Conservation (phyloP, 2,797 vertebrate species). For the Myotis vivesi region DNA sequence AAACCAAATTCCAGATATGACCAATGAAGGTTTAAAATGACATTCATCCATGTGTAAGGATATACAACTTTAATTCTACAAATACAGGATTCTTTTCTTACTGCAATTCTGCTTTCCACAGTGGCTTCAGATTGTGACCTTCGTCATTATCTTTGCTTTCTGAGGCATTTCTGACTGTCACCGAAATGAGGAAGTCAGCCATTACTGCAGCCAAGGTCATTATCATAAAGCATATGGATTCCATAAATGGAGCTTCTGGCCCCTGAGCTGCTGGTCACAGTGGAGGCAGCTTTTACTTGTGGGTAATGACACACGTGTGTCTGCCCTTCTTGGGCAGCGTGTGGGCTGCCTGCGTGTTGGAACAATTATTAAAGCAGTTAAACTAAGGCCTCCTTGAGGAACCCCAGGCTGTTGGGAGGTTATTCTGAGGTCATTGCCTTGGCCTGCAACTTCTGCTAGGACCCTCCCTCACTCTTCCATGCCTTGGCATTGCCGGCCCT, state of each 20-base stretch:
- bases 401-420: background rate
- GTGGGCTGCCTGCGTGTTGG: background rate
- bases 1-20: background rate
- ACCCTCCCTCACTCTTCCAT: too few relatives aligned
- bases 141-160: background rate
- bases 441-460: background rate
- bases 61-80: background rate
- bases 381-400: background rate
- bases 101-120: background rate
- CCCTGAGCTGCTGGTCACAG: background rate
- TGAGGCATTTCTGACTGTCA: background rate
- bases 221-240: background rate
- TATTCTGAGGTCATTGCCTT: background rate
- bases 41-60: background rate
- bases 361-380: background rate
- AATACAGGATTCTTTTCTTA: background rate
- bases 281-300: background rate
- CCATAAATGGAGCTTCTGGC: background rate
- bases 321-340: background rate
- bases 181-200: background rate
- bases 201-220: background rate
- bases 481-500: background rate
- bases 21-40: background rate
- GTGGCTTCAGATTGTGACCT: background rate
- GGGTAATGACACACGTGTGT: background rate